These are phyloP conservation scores for Myzus persicae DNA, from an alignment of 1,140 invertebrate species.

Conservation along the genomic window DNA sequence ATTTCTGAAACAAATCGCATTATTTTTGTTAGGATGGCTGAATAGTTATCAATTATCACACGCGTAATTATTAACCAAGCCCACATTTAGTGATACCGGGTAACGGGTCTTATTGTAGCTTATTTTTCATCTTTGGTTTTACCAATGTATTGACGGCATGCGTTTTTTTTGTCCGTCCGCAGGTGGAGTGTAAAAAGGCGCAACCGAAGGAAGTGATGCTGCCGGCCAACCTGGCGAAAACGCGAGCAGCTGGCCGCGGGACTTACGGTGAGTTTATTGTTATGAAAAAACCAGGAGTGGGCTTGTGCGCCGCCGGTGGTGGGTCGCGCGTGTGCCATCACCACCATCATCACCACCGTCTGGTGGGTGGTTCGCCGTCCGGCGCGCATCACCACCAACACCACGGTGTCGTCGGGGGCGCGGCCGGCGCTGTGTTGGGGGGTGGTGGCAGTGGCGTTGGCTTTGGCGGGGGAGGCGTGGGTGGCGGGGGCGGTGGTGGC, in stretches of 20 bases:
- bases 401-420: constrained; percentile 11
- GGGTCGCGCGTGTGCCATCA: constrained; percentile 65
- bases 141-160: neutral
- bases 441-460: neutral
- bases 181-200: constrained; percentile 99
- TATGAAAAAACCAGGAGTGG: constrained; percentile 72
- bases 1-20: neutral
- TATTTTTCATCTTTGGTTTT: neutral
- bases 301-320: constrained; percentile 58
- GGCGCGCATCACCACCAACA: constrained; percentile 60
- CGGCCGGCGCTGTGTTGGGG: constrained; percentile 25
- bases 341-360: constrained; percentile 69
- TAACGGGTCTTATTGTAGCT: neutral
- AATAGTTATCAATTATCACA: too few species aligned
- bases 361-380: constrained; percentile 67
- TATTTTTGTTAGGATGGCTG: neutral
- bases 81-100: too few species aligned
- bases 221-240: constrained; percentile 91
- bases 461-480: neutral
- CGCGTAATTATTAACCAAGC: too few species aligned
- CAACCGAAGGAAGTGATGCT: constrained; percentile 99
- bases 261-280: constrained; percentile 94
- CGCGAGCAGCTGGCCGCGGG: constrained; percentile 87
- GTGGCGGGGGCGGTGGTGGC: constrained; percentile 61
- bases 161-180: constrained; percentile 63